Percentiles rank a stretch among this genome's conserved stretches.
These are phyloP conservation scores for Synanceia verrucosa DNA, from an alignment of 2,797 vertebrate genomes.

Conservation along the genomic window DNA sequence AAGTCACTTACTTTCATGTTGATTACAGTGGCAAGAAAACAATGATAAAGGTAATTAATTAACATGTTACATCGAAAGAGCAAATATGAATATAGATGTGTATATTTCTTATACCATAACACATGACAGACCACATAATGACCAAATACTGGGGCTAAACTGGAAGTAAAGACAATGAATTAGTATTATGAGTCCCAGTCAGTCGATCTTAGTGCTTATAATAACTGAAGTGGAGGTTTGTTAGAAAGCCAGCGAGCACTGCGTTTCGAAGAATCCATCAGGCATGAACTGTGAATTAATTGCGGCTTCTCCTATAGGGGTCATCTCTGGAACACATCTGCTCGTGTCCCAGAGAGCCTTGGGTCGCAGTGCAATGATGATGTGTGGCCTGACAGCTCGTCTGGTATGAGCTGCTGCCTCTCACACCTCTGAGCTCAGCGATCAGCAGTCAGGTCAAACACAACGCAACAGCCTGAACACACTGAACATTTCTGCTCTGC, in stretches of 20 bases:
- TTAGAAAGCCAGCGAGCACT: neutral
- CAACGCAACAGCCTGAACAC: neutral
- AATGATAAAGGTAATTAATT: too few species aligned
- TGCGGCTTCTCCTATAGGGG: conserved; percentile 13
- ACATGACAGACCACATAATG: neutral
- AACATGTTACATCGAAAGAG: too few species aligned
- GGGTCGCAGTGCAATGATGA: conserved; percentile 43
- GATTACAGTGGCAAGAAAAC: too few species aligned
- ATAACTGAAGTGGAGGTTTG: neutral
- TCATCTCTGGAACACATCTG: conserved; percentile 50
- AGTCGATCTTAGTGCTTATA: neutral
- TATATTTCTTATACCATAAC: neutral
- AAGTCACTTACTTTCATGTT: too few species aligned
- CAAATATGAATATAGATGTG: too few species aligned
- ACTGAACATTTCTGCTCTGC: neutral
- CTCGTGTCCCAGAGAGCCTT: conserved; percentile 33
- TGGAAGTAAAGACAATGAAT: neutral
- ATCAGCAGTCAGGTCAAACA: conserved; percentile 10
- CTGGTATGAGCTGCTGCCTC: conserved; percentile 12
- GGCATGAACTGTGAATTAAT: conserved; percentile 21
- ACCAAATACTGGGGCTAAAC: neutral
- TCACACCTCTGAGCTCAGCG: conserved; percentile 31
- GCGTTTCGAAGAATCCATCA: neutral
- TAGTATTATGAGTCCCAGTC: neutral
- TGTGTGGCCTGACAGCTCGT: conserved; percentile 46